phyloP scores from a whole-genome alignment of 1,140 invertebrate species.

The Scylla paramamosain region DNA sequence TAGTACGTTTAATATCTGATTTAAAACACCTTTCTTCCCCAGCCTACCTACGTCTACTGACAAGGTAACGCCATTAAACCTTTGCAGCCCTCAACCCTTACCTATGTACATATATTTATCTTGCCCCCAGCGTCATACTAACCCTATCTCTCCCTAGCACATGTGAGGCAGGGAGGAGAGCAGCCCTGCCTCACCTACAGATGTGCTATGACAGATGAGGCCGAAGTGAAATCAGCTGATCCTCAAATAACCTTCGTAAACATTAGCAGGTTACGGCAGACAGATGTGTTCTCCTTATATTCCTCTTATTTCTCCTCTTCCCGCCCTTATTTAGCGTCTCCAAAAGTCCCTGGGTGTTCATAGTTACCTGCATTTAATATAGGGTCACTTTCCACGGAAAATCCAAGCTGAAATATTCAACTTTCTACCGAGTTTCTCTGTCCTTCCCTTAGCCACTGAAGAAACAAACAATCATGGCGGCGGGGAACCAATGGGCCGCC shows the following conservation, averaged over 20 bases:
- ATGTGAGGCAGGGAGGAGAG: not conserved
- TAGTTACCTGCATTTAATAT: constrained; percentile 74
- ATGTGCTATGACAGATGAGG: not conserved
- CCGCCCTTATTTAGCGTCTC: not conserved
- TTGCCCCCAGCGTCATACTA: no score
- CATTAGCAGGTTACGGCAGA: constrained; percentile 46
- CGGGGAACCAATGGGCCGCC: not conserved
- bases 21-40: no score
- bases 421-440: constrained; percentile 58
- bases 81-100: no score
- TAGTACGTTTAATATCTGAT: no score
- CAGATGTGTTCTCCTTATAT: not conserved
- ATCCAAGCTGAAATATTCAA: constrained; percentile 69
- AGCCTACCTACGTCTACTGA: no score
- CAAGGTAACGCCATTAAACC: no score
- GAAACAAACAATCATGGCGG: constrained; percentile 73
- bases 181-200: not conserved
- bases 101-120: no score
- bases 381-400: constrained; percentile 70
- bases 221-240: constrained; percentile 62
- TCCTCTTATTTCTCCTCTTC: not conserved
- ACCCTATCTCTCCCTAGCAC: no score
- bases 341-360: not conserved
- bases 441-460: constrained; percentile 63
- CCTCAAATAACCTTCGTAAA: constrained; percentile 65